phyloP scores from a whole-genome alignment of 1,140 invertebrate genomes.

The Stratiolaelaps scimitus region DNA sequence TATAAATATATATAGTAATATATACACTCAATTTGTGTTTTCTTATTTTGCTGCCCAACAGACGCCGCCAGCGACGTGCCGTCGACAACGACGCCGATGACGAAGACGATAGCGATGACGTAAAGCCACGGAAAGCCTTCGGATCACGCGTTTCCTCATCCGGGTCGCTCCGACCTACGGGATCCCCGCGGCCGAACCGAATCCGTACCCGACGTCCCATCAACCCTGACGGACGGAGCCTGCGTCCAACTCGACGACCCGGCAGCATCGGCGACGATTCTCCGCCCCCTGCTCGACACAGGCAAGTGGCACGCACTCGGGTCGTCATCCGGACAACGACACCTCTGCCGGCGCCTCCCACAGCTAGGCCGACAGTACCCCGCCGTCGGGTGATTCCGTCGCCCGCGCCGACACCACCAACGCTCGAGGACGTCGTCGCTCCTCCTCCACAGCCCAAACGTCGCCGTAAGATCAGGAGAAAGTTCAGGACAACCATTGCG shows the following conservation, averaged over 20 bases:
- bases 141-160: neutral
- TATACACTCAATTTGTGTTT: no score
- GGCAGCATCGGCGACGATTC: neutral
- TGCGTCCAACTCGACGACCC: neutral
- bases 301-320: neutral
- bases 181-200: neutral
- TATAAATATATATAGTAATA: no score
- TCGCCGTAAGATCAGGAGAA: constrained; percentile 6
- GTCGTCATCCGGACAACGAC: constrained; percentile 15
- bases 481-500: constrained; percentile 6
- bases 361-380: neutral
- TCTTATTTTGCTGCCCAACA: neutral
- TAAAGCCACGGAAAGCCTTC: neutral
- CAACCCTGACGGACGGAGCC: neutral
- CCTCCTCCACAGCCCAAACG: neutral
- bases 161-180: constrained; percentile 17
- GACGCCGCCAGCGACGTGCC: neutral
- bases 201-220: neutral
- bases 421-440: neutral
- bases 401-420: neutral
- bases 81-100: neutral
- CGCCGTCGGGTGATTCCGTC: constrained; percentile 6
- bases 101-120: neutral
- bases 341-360: neutral
- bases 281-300: neutral